Percentiles rank a stretch among this genome's conserved stretches.
Conservation (phyloP, 2,113 vertebrate species). For the Vulpes vulpes region DNA sequence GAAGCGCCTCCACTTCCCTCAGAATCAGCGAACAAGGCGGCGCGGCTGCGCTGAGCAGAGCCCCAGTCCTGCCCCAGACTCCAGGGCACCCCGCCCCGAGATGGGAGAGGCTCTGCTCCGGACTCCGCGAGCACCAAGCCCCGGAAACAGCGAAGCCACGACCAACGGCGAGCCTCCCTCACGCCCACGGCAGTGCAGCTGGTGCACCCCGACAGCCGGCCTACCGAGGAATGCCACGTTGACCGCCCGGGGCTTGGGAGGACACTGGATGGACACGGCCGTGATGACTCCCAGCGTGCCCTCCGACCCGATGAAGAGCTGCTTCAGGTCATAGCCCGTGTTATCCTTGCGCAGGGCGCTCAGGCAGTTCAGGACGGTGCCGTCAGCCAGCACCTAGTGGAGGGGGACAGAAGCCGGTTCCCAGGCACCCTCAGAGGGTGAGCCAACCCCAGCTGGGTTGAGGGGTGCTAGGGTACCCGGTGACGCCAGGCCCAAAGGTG, state of each 20-base stretch:
- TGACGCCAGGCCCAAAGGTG: background rate
- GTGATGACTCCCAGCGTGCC: conserved; percentile 97
- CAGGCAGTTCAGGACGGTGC: conserved; percentile 92
- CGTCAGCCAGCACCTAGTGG: conserved; percentile 94
- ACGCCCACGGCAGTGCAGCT: accelerated
- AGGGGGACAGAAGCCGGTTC: background rate
- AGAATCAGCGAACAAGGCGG: accelerated
- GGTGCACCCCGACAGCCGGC: background rate
- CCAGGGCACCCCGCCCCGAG: background rate
- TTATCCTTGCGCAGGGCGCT: conserved; percentile 95
- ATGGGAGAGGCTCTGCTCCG: background rate
- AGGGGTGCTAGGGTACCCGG: too few relatives aligned
- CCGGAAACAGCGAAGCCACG: background rate
- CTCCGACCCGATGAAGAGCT: conserved; percentile 97
- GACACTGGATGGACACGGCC: conserved; percentile 94
- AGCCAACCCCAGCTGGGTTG: background rate
- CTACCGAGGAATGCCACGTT: conserved; percentile 96
- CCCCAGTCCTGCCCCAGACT: too few relatives aligned
- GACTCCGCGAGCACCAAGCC: background rate
- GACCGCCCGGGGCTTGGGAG: conserved; percentile 92
- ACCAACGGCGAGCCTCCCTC: accelerated
- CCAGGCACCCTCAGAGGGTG: background rate
- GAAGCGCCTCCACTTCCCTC: background rate
- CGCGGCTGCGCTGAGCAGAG: accelerated
- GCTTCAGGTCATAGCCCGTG: conserved; percentile 98